Evolutionary conservation across 2,797 vertebrate species (phyloP).

Genomic region (Alcedo quadribrachys): DNA sequence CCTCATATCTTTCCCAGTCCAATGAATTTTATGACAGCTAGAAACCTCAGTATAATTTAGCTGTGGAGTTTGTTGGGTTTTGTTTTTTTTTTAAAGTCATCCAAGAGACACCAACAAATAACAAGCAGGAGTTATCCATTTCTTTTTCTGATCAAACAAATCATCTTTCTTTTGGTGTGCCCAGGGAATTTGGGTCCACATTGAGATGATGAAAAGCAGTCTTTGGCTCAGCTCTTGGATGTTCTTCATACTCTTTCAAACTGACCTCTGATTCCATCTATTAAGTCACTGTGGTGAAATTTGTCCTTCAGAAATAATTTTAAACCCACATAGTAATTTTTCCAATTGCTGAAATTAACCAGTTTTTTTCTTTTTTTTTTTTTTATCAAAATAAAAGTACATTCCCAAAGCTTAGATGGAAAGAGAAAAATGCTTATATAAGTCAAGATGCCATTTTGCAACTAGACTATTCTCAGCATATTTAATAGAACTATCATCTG

Average conservation of each 20-base stretch:
- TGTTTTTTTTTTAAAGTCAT: not conserved
- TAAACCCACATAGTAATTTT: not conserved
- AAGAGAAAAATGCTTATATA: not conserved
- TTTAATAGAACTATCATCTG: not conserved
- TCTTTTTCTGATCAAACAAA: not conserved
- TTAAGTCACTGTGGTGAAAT: not conserved
- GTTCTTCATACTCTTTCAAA: not conserved
- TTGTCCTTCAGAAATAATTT: slow-evolving; percentile 15
- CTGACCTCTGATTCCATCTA: not conserved
- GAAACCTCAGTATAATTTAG: not conserved
- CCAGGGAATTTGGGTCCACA: not conserved
- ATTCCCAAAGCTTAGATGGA: not conserved
- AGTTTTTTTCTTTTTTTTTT: not conserved
- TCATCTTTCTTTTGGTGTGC: not conserved
- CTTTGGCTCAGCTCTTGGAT: not conserved
- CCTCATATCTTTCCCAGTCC: not conserved
- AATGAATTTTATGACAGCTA: not conserved
- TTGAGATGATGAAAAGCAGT: not conserved
- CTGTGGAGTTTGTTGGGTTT: not conserved
- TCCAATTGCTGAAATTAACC: not conserved
- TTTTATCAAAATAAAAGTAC: not conserved
- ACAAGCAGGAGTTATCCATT: not conserved
- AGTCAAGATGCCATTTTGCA: not conserved
- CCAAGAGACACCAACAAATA: not conserved
- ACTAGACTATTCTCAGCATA: not conserved